Evolutionary conservation across 2,888 invertebrate species (phyloP).

Genomic region (Spilosoma lubricipeda): DNA sequence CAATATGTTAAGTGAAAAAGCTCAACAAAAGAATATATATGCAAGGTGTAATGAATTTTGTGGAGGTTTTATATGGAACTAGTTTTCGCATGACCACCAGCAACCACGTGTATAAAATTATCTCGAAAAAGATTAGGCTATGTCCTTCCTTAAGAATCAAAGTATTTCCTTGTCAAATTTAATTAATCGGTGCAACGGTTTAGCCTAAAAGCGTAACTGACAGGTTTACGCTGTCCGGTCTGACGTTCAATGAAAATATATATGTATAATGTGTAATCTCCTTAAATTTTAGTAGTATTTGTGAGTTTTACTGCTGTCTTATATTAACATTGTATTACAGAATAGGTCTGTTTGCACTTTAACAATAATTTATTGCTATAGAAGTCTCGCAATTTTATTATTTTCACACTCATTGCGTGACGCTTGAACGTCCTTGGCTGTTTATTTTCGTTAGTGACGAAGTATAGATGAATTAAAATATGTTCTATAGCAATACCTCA

Average conservation of each 20-base stretch:
- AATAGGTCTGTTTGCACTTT: conserved; percentile 55
- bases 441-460: neutral
- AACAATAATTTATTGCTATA: conserved; percentile 62
- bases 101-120: too few relatives aligned
- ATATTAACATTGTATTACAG: conserved; percentile 56
- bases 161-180: too few relatives aligned
- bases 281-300: conserved; percentile 47
- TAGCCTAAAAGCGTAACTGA: too few relatives aligned
- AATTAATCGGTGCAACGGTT: too few relatives aligned
- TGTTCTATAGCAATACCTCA: too few relatives aligned
- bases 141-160: too few relatives aligned
- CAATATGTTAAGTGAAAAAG: neutral
- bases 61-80: too few relatives aligned
- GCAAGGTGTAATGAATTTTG: too few relatives aligned
- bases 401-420: conserved; percentile 19
- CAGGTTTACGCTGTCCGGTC: too few relatives aligned
- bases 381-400: conserved; percentile 30
- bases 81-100: too few relatives aligned
- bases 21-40: neutral
- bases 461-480: too few relatives aligned
- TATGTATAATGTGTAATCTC: neutral
- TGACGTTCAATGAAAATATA: neutral
- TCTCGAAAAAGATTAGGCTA: too few relatives aligned
- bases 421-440: neutral
- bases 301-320: conserved; percentile 51